Base-by-base conservation (phyloP, 2,797 vertebrate species). In the Cyclura pinguis region DNA sequence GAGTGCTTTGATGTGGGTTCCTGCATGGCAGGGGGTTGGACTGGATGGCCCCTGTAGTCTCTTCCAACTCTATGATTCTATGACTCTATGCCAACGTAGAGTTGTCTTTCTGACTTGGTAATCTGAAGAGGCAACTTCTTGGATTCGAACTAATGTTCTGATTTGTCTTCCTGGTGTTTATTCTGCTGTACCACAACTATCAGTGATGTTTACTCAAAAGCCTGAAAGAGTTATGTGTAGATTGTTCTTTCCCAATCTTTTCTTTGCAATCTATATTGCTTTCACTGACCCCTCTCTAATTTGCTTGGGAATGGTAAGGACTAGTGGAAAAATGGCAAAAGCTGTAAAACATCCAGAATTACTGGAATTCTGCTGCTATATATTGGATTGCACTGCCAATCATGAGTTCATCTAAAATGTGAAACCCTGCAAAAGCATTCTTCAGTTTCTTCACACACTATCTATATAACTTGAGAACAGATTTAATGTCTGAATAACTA, bases 401-500 rank as follows among this genome's bases (percentile, higher is more conserved):
- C 84, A 73, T 73, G n/a, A 72, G 12, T 50, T 52, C 50, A 72
- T 35, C 6, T 85, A 69, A 18, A 55, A 7, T 7, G 16, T 20
- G 7, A 52, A 73, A 85, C 8, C 16, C 9, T 52, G 22, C 32
- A 55, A 35, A 85, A 9, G 18, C 47, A 85, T 85, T 73, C 32
- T 13, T 73, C 69, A 73, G 14, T 57, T n/a, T 32, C 52, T 81
- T 7, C 81, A 83, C 81, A 62, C 35, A 38, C 35, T 62, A 62
- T 35, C 22, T 32, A 27, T 64, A 74, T 12, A 57, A 22, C 6
- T 93, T 96, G 96, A 96, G 96, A 96, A 93, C 95, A 97, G 96
- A 97, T 97, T 97, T 97, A 96, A 97, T 97, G 96, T 97, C 96
- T 98, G 97, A 97, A 93, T 97, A 97, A 96, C 94, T 95, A 94